Conservation (phyloP, 2,888 invertebrate species). For the Deilephila porcellus region DNA sequence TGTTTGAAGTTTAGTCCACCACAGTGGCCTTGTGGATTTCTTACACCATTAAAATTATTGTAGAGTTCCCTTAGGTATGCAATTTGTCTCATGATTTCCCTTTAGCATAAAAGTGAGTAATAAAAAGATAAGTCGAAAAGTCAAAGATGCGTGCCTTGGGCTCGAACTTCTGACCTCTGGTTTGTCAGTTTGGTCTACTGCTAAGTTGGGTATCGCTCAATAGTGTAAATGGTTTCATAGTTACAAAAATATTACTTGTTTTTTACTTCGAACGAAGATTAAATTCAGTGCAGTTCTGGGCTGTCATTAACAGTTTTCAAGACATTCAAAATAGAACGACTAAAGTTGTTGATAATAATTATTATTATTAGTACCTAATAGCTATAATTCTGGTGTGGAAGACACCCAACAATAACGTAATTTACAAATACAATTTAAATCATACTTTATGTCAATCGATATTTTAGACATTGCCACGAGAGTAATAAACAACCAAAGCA, state of each 20-base stretch:
- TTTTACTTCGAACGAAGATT: no score
- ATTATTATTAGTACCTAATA: no score
- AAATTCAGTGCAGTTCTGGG: no score
- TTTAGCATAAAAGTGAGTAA: not conserved
- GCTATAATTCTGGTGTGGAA: not conserved
- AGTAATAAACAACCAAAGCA: constrained; percentile 4
- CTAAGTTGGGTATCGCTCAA: no score
- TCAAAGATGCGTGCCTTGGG: no score
- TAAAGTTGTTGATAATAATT: no score
- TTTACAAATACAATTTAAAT: constrained; percentile 8
- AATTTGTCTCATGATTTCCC: not conserved
- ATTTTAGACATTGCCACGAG: not conserved
- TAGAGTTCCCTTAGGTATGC: not conserved
- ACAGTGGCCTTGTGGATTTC: not conserved
- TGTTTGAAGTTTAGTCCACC: not conserved
- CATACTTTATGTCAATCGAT: not conserved
- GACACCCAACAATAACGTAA: constrained; percentile 10
- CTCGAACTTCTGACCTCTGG: no score
- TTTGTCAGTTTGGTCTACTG: no score
- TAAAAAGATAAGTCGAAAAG: not conserved
- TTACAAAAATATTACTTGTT: not conserved
- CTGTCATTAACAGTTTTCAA: no score
- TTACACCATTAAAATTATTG: not conserved
- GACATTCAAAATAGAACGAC: no score
- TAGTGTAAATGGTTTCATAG: not conserved